Evolutionary conservation across 2,888 invertebrate species (phyloP).

Genomic region (Mythimna ferrago): DNA sequence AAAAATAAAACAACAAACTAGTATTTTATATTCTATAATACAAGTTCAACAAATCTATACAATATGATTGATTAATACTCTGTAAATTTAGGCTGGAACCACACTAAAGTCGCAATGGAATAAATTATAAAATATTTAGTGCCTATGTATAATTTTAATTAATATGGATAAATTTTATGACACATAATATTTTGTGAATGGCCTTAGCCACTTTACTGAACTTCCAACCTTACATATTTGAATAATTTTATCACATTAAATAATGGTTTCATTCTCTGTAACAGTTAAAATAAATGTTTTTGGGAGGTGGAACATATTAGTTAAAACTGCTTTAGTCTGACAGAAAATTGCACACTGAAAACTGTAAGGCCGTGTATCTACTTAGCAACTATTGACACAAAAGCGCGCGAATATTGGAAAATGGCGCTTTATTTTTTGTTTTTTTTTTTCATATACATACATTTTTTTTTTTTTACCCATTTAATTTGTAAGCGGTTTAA

Average conservation of each 20-base stretch:
- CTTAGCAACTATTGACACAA: conserved; percentile 12
- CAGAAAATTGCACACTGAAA: conserved; percentile 81
- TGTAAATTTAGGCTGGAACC: conserved; percentile 71
- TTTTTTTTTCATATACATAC: neutral
- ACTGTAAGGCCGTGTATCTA: conserved; percentile 47
- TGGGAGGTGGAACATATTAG: conserved; percentile 76
- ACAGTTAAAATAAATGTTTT: conserved; percentile 58
- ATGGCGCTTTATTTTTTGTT: neutral
- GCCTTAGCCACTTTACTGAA: conserved; percentile 45
- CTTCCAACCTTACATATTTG: conserved; percentile 59
- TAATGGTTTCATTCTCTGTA: conserved; percentile 51
- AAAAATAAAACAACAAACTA: conserved; percentile 67
- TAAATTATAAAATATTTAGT: conserved; percentile 22
- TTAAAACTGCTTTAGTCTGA: conserved; percentile 56
- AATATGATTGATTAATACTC: conserved; percentile 78
- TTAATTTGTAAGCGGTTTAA: neutral
- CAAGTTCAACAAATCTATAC: conserved; percentile 84
- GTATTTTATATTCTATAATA: conserved; percentile 81
- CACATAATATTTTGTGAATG: conserved; percentile 37
- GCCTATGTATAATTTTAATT: conserved; percentile 11
- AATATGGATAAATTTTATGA: conserved; percentile 26
- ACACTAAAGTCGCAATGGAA: conserved; percentile 61
- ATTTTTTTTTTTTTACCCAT: neutral
- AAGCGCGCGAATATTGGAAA: neutral
- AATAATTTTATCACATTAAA: conserved; percentile 61